Evolutionary conservation across 1,140 invertebrate genomes (phyloP), one percentile per base, ranked within the genome.

Genomic region (Penaeus indicus): DNA sequence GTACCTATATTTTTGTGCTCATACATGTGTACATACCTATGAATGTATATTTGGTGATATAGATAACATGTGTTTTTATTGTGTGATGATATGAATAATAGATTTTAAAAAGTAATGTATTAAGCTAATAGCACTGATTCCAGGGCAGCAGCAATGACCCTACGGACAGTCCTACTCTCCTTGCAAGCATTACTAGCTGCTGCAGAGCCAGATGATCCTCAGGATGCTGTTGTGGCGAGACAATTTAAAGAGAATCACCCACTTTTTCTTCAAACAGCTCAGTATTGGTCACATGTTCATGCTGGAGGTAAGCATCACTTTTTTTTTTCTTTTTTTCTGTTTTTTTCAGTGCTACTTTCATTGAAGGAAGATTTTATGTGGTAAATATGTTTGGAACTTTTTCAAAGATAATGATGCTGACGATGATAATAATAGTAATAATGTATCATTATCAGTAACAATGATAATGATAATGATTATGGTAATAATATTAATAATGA

Each of bases 61-160:
- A 42, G 38, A 42, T 42, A 8, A 32, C 32, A 42, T 42, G 3
- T 42, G 3, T 42, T 4, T 42, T 42, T 42, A 42, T 42, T 42
- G 38, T 42, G 38, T 42, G 38, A 54, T 42, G 38, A 54, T 54
- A 16, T 54, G 54, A 54, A 13, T 54, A 54, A 13, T 54, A 16
- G 0, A 54, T 0, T 42, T 42, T 3, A 42, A 42, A 42, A 42
- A 42, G 38, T 42, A 8, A 38, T 82, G 54, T 54, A 13, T n/a
- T 60, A 82, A 54, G 47, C 0, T 85, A 21, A 60, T 21, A 75
- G 42, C 54, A 85, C 86, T 69, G 21, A 32, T 84, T 69, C 63
- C 84, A 97, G 90, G 99, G 99, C 99, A 90, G 99, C 99, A 84
- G 98, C 99, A 18, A 98, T 99, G 96, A 99, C 98, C 1, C 94